phyloP scores from a whole-genome alignment of 2,888 invertebrate species.

The Drosophila paramelanica region DNA sequence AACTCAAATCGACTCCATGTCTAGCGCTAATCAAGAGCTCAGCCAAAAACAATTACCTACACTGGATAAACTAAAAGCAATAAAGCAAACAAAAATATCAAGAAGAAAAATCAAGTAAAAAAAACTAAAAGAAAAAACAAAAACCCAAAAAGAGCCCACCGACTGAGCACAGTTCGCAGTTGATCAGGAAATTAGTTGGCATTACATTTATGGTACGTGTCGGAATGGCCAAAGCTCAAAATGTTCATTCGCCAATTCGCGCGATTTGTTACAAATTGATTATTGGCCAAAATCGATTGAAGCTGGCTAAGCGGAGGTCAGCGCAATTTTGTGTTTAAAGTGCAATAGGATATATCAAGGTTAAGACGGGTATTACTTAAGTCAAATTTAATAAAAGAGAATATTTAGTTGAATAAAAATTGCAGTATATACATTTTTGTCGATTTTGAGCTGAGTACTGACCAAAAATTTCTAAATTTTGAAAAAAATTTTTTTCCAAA shows the following conservation, averaged over 20 bases:
- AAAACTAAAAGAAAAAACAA: not conserved
- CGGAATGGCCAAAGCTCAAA: slow-evolving; percentile 32
- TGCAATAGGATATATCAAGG: slow-evolving; percentile 31
- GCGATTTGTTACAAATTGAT: slow-evolving; percentile 40
- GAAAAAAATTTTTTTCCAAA: too few species aligned
- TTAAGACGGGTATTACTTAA: not conserved
- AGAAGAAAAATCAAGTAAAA: slow-evolving; percentile 1
- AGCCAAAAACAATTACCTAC: slow-evolving; percentile 49
- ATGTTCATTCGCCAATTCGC: slow-evolving; percentile 28
- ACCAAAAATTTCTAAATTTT: too few species aligned
- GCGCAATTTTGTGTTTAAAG: slow-evolving; percentile 12
- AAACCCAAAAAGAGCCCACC: slow-evolving; percentile 2
- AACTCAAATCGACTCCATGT: slow-evolving; percentile 32
- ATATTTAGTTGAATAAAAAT: too few species aligned
- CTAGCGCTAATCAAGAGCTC: slow-evolving; percentile 50
- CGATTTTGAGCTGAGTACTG: too few species aligned
- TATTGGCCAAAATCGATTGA: slow-evolving; percentile 39
- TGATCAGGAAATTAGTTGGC: slow-evolving; percentile 49
- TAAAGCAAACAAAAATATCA: not conserved
- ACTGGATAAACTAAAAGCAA: slow-evolving; percentile 3
- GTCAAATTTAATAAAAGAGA: too few species aligned
- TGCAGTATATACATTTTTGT: too few species aligned
- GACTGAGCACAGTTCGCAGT: slow-evolving; percentile 3
- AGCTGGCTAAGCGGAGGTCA: slow-evolving; percentile 33
- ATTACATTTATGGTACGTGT: slow-evolving; percentile 48